Evolutionary conservation across 2,113 vertebrate species (phyloP), one percentile per base, ranked within the genome.

Genomic region (Zosterops borbonicus): DNA sequence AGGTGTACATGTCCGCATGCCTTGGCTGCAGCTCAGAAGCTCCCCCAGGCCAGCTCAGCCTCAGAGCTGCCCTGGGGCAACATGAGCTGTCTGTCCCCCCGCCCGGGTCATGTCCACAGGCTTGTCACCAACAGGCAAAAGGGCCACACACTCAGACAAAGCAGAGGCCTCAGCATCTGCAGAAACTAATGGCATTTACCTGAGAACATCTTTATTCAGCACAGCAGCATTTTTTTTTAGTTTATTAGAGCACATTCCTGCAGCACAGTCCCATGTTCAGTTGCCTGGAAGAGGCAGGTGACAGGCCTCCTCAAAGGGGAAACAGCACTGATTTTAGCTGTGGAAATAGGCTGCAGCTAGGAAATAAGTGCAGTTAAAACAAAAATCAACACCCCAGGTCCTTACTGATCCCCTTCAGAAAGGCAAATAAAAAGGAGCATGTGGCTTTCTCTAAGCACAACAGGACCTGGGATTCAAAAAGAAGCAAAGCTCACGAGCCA

Each of bases 161-260:
- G 68, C 67, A 83, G 71, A 91, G 75, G 62, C 52, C 60, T 81
- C 68, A 44, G 63, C 50, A 76, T 42, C 59, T 86, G 31, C 76
- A 90, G 50, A 46, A 86, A 65, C 25, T 27, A 42, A 90, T 59
- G 55, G 71, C 79, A 62, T 70, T n/a, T 92, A 37, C 60, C 83
- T 44, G 49, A 65, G 46, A 74, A 88, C n/a, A 63, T 24, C 79
- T 55, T 88, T 77, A 83, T 58, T 58, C 59, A 89, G 79, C 55
- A 59, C 3, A 2, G 67, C 42, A 53, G 53, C 62, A 31, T 2
- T 3, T 56, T 73, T 35, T 75, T 90, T 64, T 31, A 64, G 56
- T 90, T 89, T 83, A 83, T 86, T 86, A 92, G 56, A 88, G 52
- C 71, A 81, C 46, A 92, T 63, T 93, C 58, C 86, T 70, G 69